Conservation (phyloP, 2,888 invertebrate species). For the Tiliacea aurago region DNA sequence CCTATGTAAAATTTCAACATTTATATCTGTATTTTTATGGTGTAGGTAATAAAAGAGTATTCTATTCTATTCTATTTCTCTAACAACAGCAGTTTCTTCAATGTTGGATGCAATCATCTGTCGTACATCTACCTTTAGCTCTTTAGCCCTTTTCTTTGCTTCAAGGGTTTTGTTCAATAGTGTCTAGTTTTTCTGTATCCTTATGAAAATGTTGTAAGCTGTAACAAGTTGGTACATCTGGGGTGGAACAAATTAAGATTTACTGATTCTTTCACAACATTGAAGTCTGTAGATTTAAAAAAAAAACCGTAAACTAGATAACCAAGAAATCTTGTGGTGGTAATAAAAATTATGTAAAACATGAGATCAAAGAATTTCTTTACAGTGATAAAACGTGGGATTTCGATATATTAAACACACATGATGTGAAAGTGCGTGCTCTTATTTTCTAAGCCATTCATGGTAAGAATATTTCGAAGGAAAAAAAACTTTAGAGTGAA, state of each 20-base stretch:
- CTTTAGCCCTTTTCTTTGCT: not conserved
- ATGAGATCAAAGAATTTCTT: slow-evolving; percentile 56
- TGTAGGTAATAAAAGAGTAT: no score
- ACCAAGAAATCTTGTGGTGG: slow-evolving; percentile 44
- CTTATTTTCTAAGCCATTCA: slow-evolving; percentile 15
- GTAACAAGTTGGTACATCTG: slow-evolving; percentile 6
- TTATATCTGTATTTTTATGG: no score
- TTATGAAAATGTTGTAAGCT: not conserved
- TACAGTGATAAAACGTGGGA: slow-evolving; percentile 36
- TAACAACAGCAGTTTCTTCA: not conserved
- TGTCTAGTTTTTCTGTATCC: not conserved
- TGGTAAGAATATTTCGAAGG: not conserved
- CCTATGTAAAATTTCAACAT: no score
- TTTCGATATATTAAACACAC: slow-evolving; percentile 49
- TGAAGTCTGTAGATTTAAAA: slow-evolving; percentile 49
- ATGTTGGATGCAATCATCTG: not conserved
- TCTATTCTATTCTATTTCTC: no score
- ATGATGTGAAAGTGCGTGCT: slow-evolving; percentile 31
- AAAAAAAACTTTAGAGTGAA: not conserved
- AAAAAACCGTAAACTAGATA: slow-evolving; percentile 60
- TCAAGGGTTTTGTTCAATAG: not conserved
- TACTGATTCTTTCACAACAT: slow-evolving; percentile 54
- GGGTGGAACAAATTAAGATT: slow-evolving; percentile 22
- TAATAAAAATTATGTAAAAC: slow-evolving; percentile 60
- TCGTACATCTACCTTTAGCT: not conserved